Conservation (phyloP, 2,113 vertebrate genomes). For the Accipiter virgatus region DNA sequence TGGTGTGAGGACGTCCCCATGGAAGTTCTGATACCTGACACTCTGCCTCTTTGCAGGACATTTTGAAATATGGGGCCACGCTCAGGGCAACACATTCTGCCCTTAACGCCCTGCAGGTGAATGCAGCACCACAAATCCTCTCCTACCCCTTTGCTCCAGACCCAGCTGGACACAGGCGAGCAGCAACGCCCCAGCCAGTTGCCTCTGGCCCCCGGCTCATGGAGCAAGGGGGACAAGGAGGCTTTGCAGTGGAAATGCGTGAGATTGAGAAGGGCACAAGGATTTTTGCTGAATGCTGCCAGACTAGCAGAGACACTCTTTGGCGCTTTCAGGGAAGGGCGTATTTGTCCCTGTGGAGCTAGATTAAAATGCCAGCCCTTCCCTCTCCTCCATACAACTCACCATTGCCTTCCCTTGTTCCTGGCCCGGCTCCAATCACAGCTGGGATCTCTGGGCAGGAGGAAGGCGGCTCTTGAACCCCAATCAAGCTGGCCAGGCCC, state of each 20-base stretch:
- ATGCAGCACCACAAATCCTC: background rate
- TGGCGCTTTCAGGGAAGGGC: background rate
- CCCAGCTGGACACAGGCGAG: background rate
- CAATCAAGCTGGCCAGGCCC: background rate
- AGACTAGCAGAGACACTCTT: background rate
- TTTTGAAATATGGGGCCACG: fast-evolving
- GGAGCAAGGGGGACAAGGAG: background rate
- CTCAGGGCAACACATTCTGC: background rate
- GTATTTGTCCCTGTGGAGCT: background rate
- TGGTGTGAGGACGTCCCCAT: fast-evolving
- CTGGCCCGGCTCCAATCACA: background rate
- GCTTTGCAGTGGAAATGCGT: fast-evolving
- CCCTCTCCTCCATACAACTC: background rate
- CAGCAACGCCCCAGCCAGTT: background rate
- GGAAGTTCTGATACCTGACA: background rate
- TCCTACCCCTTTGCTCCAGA: background rate
- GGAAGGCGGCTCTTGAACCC: background rate
- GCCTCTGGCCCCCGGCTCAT: fast-evolving
- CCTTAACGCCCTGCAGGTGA: background rate
- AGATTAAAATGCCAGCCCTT: background rate
- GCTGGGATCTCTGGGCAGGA: background rate
- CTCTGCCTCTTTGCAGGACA: background rate
- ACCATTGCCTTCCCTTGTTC: background rate
- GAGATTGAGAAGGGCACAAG: background rate
- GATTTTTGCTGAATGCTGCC: background rate